Evolutionary conservation across 2,113 vertebrate genomes (phyloP).

Genomic region (Phocoena phocoena): DNA sequence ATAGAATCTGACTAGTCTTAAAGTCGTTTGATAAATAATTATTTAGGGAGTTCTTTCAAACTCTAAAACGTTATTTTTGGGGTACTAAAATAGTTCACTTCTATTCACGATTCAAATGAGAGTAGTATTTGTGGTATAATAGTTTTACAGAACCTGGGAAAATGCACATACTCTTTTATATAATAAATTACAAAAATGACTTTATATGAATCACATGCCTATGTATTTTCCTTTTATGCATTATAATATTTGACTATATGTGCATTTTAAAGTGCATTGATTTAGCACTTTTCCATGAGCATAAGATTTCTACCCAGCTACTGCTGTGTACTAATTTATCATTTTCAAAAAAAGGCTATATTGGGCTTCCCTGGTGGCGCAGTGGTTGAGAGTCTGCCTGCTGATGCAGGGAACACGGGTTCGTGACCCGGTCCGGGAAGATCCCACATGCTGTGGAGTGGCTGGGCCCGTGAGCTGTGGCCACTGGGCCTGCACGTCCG

Average conservation of each 20-base stretch:
- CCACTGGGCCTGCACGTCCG: too few species aligned
- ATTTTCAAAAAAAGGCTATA: slow-evolving; percentile 20
- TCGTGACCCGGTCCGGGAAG: too few species aligned
- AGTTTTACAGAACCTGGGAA: slow-evolving; percentile 9
- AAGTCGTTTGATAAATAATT: slow-evolving; percentile 49
- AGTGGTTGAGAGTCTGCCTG: too few species aligned
- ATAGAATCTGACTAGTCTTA: slow-evolving; percentile 45
- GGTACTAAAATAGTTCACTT: neutral
- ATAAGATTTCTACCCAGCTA: slow-evolving; percentile 19
- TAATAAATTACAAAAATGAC: neutral
- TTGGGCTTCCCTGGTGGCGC: neutral
- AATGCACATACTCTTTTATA: slow-evolving; percentile 3
- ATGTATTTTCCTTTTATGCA: slow-evolving; percentile 12
- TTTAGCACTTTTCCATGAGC: slow-evolving; percentile 3
- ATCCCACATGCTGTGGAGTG: too few species aligned
- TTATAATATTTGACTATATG: neutral
- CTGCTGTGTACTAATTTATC: slow-evolving; percentile 16
- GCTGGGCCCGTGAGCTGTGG: too few species aligned
- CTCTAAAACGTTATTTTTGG: slow-evolving; percentile 46
- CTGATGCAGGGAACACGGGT: too few species aligned
- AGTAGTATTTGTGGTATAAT: slow-evolving; percentile 6
- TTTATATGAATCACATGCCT: neutral
- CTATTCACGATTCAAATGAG: slow-evolving; percentile 7
- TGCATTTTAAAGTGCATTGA: slow-evolving; percentile 31
- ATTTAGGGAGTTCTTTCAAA: slow-evolving; percentile 45